These are phyloP conservation scores for Diadegma fenestrale DNA, from an alignment of 2,888 invertebrate genomes.

Conservation along the genomic window DNA sequence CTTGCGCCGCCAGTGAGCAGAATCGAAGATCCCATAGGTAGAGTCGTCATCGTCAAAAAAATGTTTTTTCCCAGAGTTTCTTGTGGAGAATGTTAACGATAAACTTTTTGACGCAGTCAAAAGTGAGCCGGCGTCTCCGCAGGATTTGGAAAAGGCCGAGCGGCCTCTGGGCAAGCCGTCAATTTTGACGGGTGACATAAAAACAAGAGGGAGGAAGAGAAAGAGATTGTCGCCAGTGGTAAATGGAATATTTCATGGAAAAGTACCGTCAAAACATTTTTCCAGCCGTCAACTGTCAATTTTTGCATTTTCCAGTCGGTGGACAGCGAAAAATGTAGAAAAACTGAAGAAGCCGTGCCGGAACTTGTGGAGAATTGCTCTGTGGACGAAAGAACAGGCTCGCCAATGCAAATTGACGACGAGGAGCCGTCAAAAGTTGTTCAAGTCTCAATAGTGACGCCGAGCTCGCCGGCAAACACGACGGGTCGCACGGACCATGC, in stretches of 20 bases:
- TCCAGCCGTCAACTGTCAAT: not conserved
- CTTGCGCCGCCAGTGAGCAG: constrained; percentile 83
- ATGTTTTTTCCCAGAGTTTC: not conserved
- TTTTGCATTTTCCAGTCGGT: constrained; percentile 39
- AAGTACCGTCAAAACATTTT: not conserved
- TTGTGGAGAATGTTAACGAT: not conserved
- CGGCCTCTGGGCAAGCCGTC: constrained; percentile 62
- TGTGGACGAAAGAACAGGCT: constrained; percentile 33
- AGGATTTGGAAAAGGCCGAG: constrained; percentile 70
- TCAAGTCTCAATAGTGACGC: constrained; percentile 65
- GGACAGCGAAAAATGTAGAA: constrained; percentile 52
- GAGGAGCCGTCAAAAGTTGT: constrained; percentile 53
- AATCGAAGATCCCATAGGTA: constrained; percentile 63
- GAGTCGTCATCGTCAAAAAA: not conserved
- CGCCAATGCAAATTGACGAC: constrained; percentile 27
- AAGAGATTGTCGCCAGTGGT: constrained; percentile 67
- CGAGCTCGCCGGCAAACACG: constrained; percentile 52
- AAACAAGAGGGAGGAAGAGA: constrained; percentile 69
- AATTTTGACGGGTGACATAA: constrained; percentile 60
- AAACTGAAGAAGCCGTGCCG: constrained; percentile 36
- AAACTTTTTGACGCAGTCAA: constrained; percentile 63
- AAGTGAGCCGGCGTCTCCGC: constrained; percentile 69
- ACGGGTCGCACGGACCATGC: constrained; percentile 39
- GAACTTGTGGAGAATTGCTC: constrained; percentile 7
- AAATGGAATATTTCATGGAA: not conserved